Base-by-base conservation (phyloP, 2,113 vertebrate genomes). In the Formicarius rufipectus region DNA sequence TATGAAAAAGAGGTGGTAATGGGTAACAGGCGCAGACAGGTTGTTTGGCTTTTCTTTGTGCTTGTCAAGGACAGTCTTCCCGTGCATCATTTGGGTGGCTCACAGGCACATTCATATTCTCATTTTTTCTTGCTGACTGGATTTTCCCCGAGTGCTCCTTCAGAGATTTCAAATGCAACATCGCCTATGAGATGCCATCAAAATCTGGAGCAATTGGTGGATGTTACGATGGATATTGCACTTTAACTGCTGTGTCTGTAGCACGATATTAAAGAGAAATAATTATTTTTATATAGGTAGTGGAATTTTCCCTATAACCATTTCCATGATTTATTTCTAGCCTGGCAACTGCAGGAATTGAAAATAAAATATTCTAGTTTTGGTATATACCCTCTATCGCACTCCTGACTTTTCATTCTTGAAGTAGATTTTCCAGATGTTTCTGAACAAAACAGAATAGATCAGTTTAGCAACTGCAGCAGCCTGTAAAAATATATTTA, bases 101-200 rank as follows among this genome's bases (percentile, higher is more conserved):
- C 82, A 77, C 37, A 80, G 71, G 71, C 53, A 69, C 71, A 69
- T 73, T 94, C 94, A 31, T 59, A 55, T 82, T 67, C 87, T 89
- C 71, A 47, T 85, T 87, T 93, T 93, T 94, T 72, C 63, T 84
- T 91, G 91, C 87, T 96, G 89, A 87, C 91, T 96, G 77, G 62
- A 76, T 83, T 95, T 89, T 91, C 63, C 45, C 59, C 8, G 30
- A 93, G 45, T 91, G 81, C 74, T 80, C 30, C 21, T 52, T 95
- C 87, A 73, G 81, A 94, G 45, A 68, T 58, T 91, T 86, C 67
- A 85, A 73, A 93, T 85, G 49, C 10, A 37, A 75, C 60, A 60
- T 90, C 91, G 56, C 86, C 72, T 52, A 25, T 84, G 37, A 91
- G 49, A 14, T 53, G 37, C 84, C 75, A 47, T 83, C 94, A 89